Conservation (phyloP, 1,140 invertebrate species). For the Brachionus plicatilis region DNA sequence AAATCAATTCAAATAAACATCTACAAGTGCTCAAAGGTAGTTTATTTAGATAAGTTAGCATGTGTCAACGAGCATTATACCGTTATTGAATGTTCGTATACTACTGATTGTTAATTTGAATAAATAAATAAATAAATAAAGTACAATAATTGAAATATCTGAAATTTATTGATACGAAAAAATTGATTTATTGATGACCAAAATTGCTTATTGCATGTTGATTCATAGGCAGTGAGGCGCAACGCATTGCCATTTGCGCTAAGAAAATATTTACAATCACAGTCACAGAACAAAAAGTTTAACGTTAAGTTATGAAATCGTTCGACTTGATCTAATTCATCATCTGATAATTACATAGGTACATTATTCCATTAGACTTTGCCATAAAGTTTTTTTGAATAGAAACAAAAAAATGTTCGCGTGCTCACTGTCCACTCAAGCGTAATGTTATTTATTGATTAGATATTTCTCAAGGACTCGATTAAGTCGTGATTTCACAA, state of each 20-base stretch:
- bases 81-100: background rate
- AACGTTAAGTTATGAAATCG: background rate
- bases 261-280: background rate
- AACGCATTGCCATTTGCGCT: background rate
- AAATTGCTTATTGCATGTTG: slow-evolving; percentile 5
- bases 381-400: background rate
- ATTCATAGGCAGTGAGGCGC: slow-evolving; percentile 12
- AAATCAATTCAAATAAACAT: background rate
- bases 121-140: background rate
- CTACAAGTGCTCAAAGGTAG: background rate
- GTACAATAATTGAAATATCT: slow-evolving; percentile 24
- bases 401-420: background rate
- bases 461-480: background rate
- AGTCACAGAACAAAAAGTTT: background rate
- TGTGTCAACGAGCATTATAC: background rate
- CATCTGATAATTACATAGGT: background rate
- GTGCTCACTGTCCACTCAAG: background rate
- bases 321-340: background rate
- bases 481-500: background rate
- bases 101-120: background rate
- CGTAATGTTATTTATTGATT: background rate
- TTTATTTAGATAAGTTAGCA: background rate
- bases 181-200: slow-evolving; percentile 27
- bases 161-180: slow-evolving; percentile 11
- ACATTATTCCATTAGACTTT: background rate